A percentile compares a stretch with the other conserved stretches of the same genome.
phyloP scores from a whole-genome alignment of 2,113 vertebrate species.

The Turnix velox region DNA sequence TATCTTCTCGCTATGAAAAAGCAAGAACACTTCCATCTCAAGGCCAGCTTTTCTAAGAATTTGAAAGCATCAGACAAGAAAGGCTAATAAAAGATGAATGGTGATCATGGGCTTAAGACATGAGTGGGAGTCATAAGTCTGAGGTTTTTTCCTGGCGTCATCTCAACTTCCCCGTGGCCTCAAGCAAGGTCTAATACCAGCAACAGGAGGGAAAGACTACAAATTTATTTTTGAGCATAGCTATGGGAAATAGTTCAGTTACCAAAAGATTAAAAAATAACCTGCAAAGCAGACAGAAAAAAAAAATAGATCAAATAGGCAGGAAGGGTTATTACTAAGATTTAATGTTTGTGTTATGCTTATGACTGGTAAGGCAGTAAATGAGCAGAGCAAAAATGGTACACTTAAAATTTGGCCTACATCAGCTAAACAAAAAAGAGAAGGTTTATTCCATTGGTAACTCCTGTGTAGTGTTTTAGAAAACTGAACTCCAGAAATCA shows the following conservation, averaged over 20 bases:
- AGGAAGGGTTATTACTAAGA: neutral
- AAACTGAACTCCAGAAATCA: neutral
- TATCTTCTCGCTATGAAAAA: neutral
- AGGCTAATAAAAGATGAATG: neutral
- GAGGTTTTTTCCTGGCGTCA: neutral
- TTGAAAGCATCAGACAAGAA: neutral
- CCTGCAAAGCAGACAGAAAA: neutral
- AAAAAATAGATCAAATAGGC: neutral
- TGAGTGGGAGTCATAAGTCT: neutral
- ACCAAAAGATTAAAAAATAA: neutral
- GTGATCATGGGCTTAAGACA: neutral
- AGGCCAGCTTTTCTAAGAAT: neutral
- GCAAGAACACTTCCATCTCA: neutral
- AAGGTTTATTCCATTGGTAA: neutral
- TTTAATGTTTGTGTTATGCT: neutral
- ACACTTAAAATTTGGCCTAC: neutral
- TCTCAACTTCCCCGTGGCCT: neutral
- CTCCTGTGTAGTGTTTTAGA: neutral
- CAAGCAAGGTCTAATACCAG: neutral
- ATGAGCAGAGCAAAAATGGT: neutral
- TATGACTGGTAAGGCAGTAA: neutral
- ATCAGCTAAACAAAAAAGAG: neutral
- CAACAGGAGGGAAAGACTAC: neutral
- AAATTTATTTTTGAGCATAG: neutral
- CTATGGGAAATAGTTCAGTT: neutral